phyloP scores from a whole-genome alignment of 2,113 vertebrate species.

The Chaenogobius annularis region DNA sequence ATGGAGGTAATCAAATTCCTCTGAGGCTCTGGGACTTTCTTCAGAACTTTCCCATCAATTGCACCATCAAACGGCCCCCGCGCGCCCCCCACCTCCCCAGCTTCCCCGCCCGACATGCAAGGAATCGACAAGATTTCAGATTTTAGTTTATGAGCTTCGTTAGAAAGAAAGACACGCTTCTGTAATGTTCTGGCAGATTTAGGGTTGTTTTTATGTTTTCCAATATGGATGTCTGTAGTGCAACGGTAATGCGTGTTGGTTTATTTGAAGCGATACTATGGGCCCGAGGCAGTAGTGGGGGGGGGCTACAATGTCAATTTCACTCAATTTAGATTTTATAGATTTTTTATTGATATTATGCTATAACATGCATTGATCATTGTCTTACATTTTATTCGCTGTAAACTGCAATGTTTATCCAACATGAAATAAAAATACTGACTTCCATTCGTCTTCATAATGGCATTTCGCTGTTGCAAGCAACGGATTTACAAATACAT shows the following conservation, averaged over 20 bases:
- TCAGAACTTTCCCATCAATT: slow-evolving; percentile 91
- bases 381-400: too few relatives aligned
- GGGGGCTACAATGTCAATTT: too few relatives aligned
- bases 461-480: too few relatives aligned
- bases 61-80: slow-evolving; percentile 74
- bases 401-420: too few relatives aligned
- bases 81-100: slow-evolving; percentile 33
- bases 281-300: neutral
- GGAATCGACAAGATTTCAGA: slow-evolving; percentile 46
- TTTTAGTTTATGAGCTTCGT: slow-evolving; percentile 35
- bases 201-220: neutral
- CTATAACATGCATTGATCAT: too few relatives aligned
- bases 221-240: neutral
- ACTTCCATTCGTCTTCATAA: too few relatives aligned
- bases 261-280: neutral
- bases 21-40: slow-evolving; percentile 97
- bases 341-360: too few relatives aligned
- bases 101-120: slow-evolving; percentile 45
- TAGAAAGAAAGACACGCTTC: slow-evolving; percentile 22
- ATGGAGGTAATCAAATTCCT: slow-evolving; percentile 99
- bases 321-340: too few relatives aligned
- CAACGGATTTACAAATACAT: too few relatives aligned
- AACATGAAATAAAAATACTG: too few relatives aligned
- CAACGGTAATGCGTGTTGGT: neutral
- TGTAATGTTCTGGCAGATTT: slow-evolving; percentile 8